Base-by-base conservation (phyloP, 1,140 invertebrate species). In the Bombus superbus region DNA sequence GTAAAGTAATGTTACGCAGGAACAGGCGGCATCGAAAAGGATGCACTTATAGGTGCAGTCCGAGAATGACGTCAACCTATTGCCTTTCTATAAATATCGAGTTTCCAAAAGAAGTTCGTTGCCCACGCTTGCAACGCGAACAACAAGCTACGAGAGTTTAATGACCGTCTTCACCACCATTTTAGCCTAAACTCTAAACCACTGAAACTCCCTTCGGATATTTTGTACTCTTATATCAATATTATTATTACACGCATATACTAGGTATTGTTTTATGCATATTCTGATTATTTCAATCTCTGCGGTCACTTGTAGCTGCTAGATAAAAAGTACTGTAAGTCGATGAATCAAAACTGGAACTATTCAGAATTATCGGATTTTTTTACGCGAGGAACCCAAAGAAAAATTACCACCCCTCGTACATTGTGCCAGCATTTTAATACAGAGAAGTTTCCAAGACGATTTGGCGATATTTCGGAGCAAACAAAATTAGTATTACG, bases 21-120 rank as follows among this genome's bases (percentile, higher is more conserved):
- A 77, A 73, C 64, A 62, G 59, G 28, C 76, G 81, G 22, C 53
- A 64, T 44, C 40, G 47, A 62, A 80, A 75, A 44, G 75, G 86
- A 87, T 87, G 87, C 86, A 64, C 66, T 38, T 76, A 81, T 40
- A 75, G 66, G n/a, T 77, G 66, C 88, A 87, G 81, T 73, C 76
- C 62, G 11, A 32, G 53, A 47, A 68, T 93, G 92, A 94, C 92
- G 92, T 93, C 93, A 93, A 91, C 86, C 92, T 89, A 92, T 93
- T 89, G 91, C 91, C 90, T 92, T 89, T 92, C 91, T 93, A 93
- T 93, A 94, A 93, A 94, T 94, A 94, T 91, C 90, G 86, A 87
- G 90, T 92, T 93, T 94, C 86, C 87, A 91, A 93, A 93, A 90
- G 91, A 88, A 71, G 72, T 81, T 74, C 83, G 71, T 88, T 84